phyloP scores from a whole-genome alignment of 2,888 invertebrate species.

The Psylliodes chrysocephalus region DNA sequence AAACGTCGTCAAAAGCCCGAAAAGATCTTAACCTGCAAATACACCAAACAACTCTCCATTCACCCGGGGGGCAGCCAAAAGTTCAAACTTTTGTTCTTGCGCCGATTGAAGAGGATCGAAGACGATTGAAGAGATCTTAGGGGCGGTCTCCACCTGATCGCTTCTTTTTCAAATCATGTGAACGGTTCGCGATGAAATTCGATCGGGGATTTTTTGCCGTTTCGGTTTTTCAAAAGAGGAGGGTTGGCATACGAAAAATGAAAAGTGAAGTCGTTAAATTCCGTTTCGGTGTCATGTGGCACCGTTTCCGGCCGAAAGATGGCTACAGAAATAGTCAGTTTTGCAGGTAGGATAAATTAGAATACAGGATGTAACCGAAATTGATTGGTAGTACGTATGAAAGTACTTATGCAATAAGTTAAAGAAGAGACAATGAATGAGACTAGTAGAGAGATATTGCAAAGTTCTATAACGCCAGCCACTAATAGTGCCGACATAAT shows the following conservation, averaged over 20 bases:
- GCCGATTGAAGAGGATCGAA: too few species aligned
- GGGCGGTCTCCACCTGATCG: constrained; percentile 59
- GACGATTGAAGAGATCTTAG: constrained; percentile 50
- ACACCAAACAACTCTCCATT: constrained; percentile 45
- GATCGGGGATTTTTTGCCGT: constrained; percentile 46
- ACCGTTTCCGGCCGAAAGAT: constrained; percentile 35
- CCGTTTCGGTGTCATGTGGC: constrained; percentile 40
- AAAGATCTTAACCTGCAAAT: constrained; percentile 44
- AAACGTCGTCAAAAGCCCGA: constrained; percentile 48
- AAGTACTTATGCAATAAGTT: too few species aligned
- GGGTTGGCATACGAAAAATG: constrained; percentile 31
- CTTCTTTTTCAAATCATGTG: constrained; percentile 52
- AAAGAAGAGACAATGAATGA: too few species aligned
- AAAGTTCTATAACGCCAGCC: too few species aligned
- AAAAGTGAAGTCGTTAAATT: constrained; percentile 45
- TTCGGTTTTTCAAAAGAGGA: constrained; percentile 27
- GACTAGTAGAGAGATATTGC: too few species aligned
- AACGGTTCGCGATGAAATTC: constrained; percentile 50
- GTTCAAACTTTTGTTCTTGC: constrained; percentile 50
- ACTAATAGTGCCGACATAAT: too few species aligned
- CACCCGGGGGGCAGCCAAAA: constrained; percentile 46
- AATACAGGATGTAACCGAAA: too few species aligned
- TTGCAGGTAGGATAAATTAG: too few species aligned
- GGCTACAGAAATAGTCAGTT: not conserved
- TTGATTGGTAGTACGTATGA: too few species aligned